Base-by-base conservation (phyloP, 2,888 invertebrate genomes). In the Ichneumoninae sp. region DNA sequence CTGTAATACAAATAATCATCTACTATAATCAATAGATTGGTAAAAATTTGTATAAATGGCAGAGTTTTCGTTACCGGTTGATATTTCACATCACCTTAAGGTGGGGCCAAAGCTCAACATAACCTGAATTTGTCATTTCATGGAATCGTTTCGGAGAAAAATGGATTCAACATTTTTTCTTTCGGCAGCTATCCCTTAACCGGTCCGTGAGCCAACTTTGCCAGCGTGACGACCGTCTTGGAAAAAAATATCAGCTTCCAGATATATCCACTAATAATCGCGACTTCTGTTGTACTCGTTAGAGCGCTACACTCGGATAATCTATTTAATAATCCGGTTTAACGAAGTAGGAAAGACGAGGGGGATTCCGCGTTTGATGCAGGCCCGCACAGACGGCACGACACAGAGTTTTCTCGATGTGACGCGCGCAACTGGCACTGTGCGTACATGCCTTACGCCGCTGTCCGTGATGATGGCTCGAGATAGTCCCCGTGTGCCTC, bases 401-500 rank as follows among this genome's bases (percentile, higher is more conserved):
- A 36, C 36, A 65, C 75, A 50, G 26, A 52, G 50, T 40, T 52
- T 65, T 19, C 36, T 66, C 52, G 68, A 30, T 72, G 76, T 52
- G 57, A 13, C 36, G 47, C 33, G 33, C 60, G 47, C 68, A 77
- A 78, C 77, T 60, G 19, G 60, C 66, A 44, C 54, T 26, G 19
- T 13, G 47, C 16, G 19, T 57, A 57, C 57, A 50, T 69, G 54
- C 69, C 78, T 78, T 84, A 75, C 50, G 60, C 81, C 54, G 70
- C 47, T 71, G 79, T 76, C 60, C 71, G 60, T 87, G 85, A 86
- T 86, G 82, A 84, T 68, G 85, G 83, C 74, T 78, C 83, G 84
- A 88, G 89, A 90, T 89, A 90, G 79, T 82, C 70, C 52, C 57
- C 76, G 80, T 83, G 77, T 77, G 66, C 81, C 81, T 78, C 79